Base-by-base conservation (phyloP, 2,888 invertebrate species). In the Drosophila stalkeri region DNA sequence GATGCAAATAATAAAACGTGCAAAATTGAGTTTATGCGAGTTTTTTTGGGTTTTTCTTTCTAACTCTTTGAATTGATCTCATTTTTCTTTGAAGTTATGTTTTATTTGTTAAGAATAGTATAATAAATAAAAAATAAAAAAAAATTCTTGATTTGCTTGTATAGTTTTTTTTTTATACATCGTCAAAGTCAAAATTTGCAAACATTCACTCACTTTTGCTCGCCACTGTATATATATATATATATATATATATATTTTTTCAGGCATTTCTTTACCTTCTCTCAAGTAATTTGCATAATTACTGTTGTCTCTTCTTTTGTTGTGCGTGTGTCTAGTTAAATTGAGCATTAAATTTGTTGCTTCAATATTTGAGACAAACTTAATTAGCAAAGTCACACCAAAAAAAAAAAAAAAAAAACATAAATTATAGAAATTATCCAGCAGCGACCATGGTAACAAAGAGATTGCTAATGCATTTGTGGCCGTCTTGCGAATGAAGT, bases 281-380 rank as follows among this genome's bases (percentile, higher is more conserved):
- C 49, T 60, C 37, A 55, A 67, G 70, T 69, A 86, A 86, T 86
- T 86, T 86, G 68, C 81, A 86, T 86, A 86, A 86, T 86, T 86
- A 86, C 81, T 72, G 75, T 77, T 75, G 59, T 56, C 79, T 39
- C 71, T 56, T 54, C 54, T 64, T 63, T 62, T 60, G 41, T 41
- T 63, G 27, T 69, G 52, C 41, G 44, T 54, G 49, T 66, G 52
- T 47, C 66, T 55, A 70, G 78, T 72, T 82, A 82, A 84, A 84
- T 87, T 87, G 76, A 77, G 86, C 88, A 61, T 85, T 85, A 70
- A 82, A 85, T 87, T 75, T 65, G 74, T 71, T 78, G 76, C 67
- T 72, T 72, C 74, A 85, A 80, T 78, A 85, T 84, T 85, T 84
- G 87, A 59, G 61, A 37, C 64, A 69, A 80, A 72, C 77, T 70